Evolutionary conservation across 2,113 vertebrate species (phyloP), one percentile per base, ranked within the genome.

Genomic region (Hippocampus mohnikei): DNA sequence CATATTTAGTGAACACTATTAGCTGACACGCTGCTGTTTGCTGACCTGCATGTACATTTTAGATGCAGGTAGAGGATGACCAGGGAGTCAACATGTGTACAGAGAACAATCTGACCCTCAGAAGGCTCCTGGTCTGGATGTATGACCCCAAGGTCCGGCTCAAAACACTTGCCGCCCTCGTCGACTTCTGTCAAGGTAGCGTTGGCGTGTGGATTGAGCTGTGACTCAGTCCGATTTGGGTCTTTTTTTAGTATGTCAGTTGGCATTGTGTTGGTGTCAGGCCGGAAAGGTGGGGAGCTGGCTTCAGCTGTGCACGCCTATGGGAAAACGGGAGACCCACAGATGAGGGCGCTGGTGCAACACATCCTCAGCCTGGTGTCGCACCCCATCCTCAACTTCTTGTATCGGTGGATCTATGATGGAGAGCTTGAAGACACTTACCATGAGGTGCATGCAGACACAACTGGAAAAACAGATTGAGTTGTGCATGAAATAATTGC

Each of bases 321-420:
- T 3, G 96, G 95, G 18, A 98, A 95, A 86, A 96, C 97, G 0
- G 97, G 97, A 0, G 96, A 98, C 85, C 97, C 97, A 0, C 95
- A 95, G 79, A 94, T 96, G 95, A 92, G 95, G 62, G 95, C 95
- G 2, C 85, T 99, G 81, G 95, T 97, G 67, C 96, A 94, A 59
- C 95, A 98, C 88, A 97, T 99, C 79, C 95, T 99, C 83, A 92
- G 94, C 78, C 85, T 98, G 1, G 97, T 99, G 75, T 96, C 96
- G 0, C 93, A 96, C 77, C 97, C 97, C 10, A 94, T 99, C 73
- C 89, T 98, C 77, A 98, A 95, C 90, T 98, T 98, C 85, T 94
- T 99, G 2, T 96, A 95, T 81, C 92, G 96, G 33, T 99, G 97
- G 97, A 99, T 99, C 84, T 98, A 98, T 8, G 97, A 99, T 2